Evolutionary conservation across 2,797 vertebrate species (phyloP).

Genomic region (Lophius americanus): DNA sequence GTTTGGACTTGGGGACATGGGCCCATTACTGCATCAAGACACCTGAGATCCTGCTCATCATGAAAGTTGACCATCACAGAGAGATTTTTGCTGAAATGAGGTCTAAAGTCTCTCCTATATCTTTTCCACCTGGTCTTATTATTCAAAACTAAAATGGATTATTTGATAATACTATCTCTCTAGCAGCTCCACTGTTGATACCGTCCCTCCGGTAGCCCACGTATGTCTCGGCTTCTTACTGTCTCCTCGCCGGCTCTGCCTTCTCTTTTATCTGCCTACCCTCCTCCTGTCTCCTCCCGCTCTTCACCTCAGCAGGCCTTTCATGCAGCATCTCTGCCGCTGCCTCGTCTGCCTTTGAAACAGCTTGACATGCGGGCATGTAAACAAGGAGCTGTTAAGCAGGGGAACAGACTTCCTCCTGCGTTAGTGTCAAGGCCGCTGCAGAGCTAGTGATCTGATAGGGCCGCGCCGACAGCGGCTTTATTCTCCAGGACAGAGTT

Average conservation of each 20-base stretch:
- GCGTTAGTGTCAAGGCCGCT: conserved; percentile 73
- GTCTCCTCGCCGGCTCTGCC: conserved; percentile 57
- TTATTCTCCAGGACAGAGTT: conserved; percentile 54
- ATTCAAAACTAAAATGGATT: conserved; percentile 2
- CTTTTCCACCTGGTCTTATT: conserved; percentile 23
- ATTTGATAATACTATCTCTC: conserved; percentile 23
- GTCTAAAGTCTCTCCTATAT: conserved; percentile 11
- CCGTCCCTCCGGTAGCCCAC: conserved; percentile 26
- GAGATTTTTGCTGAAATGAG: conserved; percentile 4
- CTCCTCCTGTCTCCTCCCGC: conserved; percentile 52
- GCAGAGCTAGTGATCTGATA: conserved; percentile 51
- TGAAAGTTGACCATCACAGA: background rate
- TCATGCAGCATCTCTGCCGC: conserved; percentile 61
- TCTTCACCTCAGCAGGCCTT: conserved; percentile 48
- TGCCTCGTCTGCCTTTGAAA: conserved; percentile 72
- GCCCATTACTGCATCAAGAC: background rate
- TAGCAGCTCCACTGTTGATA: conserved; percentile 15
- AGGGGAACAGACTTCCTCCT: conserved; percentile 76
- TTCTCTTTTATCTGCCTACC: conserved; percentile 45
- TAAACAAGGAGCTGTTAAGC: conserved; percentile 81
- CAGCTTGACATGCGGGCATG: conserved; percentile 74
- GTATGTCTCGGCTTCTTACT: conserved; percentile 41
- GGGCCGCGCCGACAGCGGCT: conserved; percentile 54
- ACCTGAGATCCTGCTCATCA: background rate
- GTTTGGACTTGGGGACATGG: background rate